These are phyloP conservation scores for Scolanthus callimorphus DNA, from an alignment of 92 coral and sea anemone species.

Conservation along the genomic window DNA sequence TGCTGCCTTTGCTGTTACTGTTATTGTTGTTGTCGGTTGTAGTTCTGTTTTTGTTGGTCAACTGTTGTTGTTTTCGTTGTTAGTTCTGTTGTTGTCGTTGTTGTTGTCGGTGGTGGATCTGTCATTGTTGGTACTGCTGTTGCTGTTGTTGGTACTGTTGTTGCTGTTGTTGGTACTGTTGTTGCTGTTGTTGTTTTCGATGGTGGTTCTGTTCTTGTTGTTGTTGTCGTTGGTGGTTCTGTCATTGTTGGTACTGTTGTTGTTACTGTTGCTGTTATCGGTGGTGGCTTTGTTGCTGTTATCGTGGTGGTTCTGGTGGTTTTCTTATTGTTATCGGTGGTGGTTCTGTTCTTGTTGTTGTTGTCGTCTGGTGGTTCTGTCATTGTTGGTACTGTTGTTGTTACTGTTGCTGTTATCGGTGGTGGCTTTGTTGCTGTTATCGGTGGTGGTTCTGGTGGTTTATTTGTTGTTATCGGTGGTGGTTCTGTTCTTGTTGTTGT, in stretches of 20 bases:
- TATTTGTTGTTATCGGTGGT: background rate
- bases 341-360: background rate
- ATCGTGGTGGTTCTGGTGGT: background rate
- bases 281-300: background rate
- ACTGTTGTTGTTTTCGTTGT: background rate
- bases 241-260: background rate
- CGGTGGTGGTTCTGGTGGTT: background rate
- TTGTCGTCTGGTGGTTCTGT: background rate
- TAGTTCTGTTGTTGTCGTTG: background rate
- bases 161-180: background rate
- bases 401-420: background rate
- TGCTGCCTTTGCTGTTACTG: background rate
- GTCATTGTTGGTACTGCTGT: background rate
- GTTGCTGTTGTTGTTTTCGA: background rate
- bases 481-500: background rate
- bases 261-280: slow-evolving; percentile 1
- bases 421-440: background rate
- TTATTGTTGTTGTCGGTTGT: background rate
- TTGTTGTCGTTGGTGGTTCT: background rate
- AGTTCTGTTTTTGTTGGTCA: background rate
- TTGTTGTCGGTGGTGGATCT: no score
- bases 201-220: slow-evolving; percentile 1
- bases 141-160: background rate
- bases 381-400: background rate
- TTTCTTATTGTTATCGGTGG: background rate